A percentile compares a stretch with the other conserved stretches of the same genome.
These are phyloP conservation scores for Bos taurus DNA, from an alignment of 2,113 vertebrate species.

Conservation along the genomic window DNA sequence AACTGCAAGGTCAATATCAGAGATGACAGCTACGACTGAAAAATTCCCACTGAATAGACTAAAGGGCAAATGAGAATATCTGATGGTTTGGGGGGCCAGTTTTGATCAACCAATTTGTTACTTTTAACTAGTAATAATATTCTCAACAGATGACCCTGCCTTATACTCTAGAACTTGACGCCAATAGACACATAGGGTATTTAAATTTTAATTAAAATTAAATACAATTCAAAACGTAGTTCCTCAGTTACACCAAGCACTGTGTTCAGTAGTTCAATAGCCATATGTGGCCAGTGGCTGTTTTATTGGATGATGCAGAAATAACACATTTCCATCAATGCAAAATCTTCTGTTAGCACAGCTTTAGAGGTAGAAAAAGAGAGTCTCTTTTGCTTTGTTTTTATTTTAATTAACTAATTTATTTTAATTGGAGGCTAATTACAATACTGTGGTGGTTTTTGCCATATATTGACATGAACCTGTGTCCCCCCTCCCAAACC, in stretches of 20 bases:
- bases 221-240: background rate
- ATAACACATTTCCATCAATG: background rate
- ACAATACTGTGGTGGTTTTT: background rate
- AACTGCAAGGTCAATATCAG: background rate
- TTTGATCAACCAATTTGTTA: background rate
- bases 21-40: background rate
- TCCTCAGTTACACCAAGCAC: background rate
- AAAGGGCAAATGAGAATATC: background rate
- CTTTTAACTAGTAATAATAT: background rate
- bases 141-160: background rate
- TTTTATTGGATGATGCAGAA: background rate
- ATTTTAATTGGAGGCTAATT: background rate
- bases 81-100: background rate
- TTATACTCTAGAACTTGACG: background rate
- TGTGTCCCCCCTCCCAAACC: no score
- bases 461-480: background rate
- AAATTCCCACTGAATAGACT: background rate
- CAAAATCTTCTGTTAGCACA: background rate
- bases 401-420: background rate
- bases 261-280: background rate
- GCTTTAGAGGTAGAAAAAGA: background rate
- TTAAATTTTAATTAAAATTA: conserved; percentile 25
- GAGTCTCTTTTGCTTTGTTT: background rate
- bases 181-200: background rate
- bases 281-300: background rate